Conservation (phyloP, 2,888 invertebrate genomes). For the Oeneis ivallda region DNA sequence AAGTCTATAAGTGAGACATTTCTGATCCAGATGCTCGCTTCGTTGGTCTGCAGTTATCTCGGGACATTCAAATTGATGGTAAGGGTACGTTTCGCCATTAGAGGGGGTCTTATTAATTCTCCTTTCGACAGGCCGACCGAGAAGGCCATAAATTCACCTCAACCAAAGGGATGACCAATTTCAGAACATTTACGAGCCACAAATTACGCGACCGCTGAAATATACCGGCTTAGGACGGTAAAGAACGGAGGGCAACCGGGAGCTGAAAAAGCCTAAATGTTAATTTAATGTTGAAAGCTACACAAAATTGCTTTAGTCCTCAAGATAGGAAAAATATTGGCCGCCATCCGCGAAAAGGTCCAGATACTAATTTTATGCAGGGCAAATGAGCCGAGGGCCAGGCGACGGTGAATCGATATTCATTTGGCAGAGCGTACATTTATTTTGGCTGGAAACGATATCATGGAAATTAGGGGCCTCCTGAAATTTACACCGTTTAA, state of each 20-base stretch:
- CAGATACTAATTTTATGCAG: constrained; percentile 77
- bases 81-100: constrained; percentile 81
- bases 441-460: constrained; percentile 66
- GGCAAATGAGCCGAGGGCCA: constrained; percentile 68
- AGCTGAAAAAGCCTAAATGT: constrained; percentile 78
- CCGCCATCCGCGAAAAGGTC: constrained; percentile 64
- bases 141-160: constrained; percentile 81
- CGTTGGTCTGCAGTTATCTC: constrained; percentile 71
- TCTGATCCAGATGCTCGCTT: constrained; percentile 69
- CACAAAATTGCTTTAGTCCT: constrained; percentile 74
- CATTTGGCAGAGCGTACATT: constrained; percentile 71
- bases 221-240: constrained; percentile 73
- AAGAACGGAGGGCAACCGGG: constrained; percentile 62
- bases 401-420: constrained; percentile 68
- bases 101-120: constrained; percentile 81
- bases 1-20: constrained; percentile 56
- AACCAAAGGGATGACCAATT: constrained; percentile 82
- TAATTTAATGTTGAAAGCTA: constrained; percentile 79
- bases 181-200: constrained; percentile 82
- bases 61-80: constrained; percentile 80
- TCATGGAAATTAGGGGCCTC: constrained; percentile 62
- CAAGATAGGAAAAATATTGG: constrained; percentile 72
- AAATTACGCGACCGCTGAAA: constrained; percentile 81
- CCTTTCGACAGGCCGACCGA: constrained; percentile 81
- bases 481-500: constrained; percentile 37